A percentile compares a stretch with the other conserved stretches of the same genome.
Conservation (phyloP, 2,113 vertebrate genomes). For the Etia nguti region DNA sequence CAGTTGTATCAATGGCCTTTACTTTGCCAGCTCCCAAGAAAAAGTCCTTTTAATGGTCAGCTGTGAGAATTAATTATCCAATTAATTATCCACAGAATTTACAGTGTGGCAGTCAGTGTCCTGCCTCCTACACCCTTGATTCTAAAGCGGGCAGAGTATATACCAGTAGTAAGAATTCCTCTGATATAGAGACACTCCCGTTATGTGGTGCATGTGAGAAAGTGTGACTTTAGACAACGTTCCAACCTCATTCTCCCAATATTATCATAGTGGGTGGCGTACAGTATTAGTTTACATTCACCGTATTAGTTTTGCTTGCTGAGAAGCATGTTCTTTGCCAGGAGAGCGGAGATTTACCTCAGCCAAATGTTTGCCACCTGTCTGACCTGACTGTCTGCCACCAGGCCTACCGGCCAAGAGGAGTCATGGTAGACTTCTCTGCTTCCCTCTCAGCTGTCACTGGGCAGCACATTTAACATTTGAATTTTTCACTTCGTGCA, state of each 20-base stretch:
- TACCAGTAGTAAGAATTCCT: neutral
- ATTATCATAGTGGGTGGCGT: slow-evolving; percentile 23
- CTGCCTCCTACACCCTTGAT: neutral
- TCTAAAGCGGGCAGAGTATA: neutral
- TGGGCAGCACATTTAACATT: neutral
- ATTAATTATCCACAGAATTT: neutral
- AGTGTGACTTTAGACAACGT: neutral
- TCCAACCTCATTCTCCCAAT: neutral
- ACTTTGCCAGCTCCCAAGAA: neutral
- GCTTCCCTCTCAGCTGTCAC: slow-evolving; percentile 11
- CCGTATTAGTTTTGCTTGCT: slow-evolving; percentile 17
- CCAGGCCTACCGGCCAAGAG: slow-evolving; percentile 1
- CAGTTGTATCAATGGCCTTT: neutral
- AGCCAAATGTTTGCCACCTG: slow-evolving; percentile 52
- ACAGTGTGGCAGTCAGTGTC: neutral
- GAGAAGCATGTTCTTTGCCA: slow-evolving; percentile 26
- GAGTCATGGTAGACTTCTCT: slow-evolving; percentile 20
- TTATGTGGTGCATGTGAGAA: neutral
- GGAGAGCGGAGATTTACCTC: slow-evolving; percentile 38
- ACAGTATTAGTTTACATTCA: slow-evolving; percentile 45
- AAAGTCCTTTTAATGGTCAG: neutral
- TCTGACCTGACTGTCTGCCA: slow-evolving; percentile 33
- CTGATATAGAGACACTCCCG: neutral
- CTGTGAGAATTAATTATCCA: neutral
- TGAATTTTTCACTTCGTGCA: neutral